Evolutionary conservation across 2,888 invertebrate genomes (phyloP).

Genomic region (Nebria brevicollis): DNA sequence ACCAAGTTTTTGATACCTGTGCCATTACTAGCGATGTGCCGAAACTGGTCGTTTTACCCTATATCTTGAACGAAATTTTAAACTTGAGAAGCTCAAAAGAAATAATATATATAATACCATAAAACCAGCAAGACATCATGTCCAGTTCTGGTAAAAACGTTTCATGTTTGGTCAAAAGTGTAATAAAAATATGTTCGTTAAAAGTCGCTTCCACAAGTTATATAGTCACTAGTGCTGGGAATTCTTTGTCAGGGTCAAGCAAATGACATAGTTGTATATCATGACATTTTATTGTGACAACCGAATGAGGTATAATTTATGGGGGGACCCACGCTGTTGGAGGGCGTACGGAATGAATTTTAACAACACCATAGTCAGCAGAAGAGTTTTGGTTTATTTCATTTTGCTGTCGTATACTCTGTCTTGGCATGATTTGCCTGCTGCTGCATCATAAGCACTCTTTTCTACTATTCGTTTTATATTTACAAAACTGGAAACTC

Average conservation of each 20-base stretch:
- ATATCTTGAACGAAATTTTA: no score
- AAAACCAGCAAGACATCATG: no score
- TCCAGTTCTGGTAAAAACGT: no score
- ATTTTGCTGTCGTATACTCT: not conserved
- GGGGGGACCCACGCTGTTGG: slow-evolving; percentile 24
- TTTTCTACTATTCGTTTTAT: slow-evolving; percentile 10
- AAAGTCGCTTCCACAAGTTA: not conserved
- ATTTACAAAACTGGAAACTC: not conserved
- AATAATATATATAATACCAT: no score
- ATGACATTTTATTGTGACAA: slow-evolving; percentile 43
- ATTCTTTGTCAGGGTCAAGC: not conserved
- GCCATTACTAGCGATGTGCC: no score
- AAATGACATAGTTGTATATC: slow-evolving; percentile 33
- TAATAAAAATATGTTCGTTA: no score
- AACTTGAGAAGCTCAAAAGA: no score
- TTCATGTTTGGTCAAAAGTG: no score
- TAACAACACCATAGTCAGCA: slow-evolving; percentile 5
- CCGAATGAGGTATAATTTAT: slow-evolving; percentile 33
- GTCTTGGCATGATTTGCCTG: no score
- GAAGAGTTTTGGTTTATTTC: no score
- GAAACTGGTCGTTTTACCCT: no score
- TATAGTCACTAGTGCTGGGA: not conserved
- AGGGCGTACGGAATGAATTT: slow-evolving; percentile 38
- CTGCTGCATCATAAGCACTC: not conserved
- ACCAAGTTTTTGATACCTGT: no score